Percentiles rank a stretch among this genome's conserved stretches.
phyloP scores from a whole-genome alignment of 2,797 vertebrate species.

The Balearica regulorum region DNA sequence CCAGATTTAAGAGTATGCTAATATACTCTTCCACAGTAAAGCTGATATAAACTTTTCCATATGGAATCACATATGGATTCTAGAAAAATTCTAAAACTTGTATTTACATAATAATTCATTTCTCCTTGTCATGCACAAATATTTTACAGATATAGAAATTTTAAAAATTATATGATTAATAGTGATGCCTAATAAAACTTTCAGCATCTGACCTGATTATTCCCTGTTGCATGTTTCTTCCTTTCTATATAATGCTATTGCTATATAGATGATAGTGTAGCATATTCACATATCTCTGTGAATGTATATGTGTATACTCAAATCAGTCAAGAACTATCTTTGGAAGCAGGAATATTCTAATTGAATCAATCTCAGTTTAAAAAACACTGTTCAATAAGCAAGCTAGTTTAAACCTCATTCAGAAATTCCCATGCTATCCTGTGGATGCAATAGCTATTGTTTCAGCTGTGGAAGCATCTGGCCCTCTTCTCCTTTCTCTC shows the following conservation, averaged over 20 bases:
- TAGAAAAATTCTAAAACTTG: neutral
- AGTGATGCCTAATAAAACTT: neutral
- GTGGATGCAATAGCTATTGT: neutral
- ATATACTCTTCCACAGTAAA: neutral
- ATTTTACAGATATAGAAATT: neutral
- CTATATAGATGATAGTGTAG: neutral
- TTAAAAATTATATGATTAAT: fast-evolving
- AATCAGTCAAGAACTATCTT: neutral
- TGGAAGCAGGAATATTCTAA: neutral
- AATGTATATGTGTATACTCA: neutral
- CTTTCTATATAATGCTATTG: neutral
- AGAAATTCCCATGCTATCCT: neutral
- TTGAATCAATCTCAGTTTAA: neutral
- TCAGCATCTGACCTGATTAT: neutral
- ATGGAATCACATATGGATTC: neutral
- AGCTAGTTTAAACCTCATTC: neutral
- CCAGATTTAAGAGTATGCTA: neutral
- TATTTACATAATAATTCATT: neutral
- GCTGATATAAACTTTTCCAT: neutral
- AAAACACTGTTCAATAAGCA: neutral
- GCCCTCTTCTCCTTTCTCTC: neutral
- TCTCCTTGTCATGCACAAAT: neutral
- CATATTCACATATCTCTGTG: neutral
- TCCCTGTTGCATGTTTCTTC: neutral
- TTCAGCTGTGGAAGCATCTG: neutral